phyloP scores from a whole-genome alignment of 2,113 vertebrate species.

The Dissostichus mawsoni region DNA sequence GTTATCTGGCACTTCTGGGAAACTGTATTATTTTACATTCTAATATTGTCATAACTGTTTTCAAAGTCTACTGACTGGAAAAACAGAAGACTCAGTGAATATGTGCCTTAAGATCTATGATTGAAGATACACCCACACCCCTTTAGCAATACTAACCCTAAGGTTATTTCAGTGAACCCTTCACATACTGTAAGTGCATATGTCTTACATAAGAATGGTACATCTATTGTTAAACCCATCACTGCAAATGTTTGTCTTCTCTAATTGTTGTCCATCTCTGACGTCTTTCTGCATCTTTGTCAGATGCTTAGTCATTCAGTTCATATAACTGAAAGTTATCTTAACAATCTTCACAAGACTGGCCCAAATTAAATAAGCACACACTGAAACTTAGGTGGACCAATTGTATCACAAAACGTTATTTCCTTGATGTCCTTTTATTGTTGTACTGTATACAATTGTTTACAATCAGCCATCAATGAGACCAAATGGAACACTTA shows the following conservation, averaged over 20 bases:
- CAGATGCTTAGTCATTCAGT: not conserved
- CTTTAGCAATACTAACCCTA: not conserved
- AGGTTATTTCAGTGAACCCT: conserved; percentile 8
- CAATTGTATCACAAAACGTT: not conserved
- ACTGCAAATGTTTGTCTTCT: not conserved
- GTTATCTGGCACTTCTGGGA: conserved; percentile 64
- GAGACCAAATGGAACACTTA: conserved; percentile 12
- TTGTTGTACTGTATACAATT: conserved; percentile 1
- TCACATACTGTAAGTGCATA: not conserved
- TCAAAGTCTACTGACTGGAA: conserved; percentile 6
- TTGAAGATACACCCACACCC: conserved; percentile 20
- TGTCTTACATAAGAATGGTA: not conserved
- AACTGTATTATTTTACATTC: conserved; percentile 71
- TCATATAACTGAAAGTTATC: not conserved
- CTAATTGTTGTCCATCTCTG: not conserved
- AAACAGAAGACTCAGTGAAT: conserved; percentile 18
- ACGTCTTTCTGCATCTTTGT: not conserved
- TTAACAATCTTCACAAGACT: not conserved
- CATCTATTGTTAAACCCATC: not conserved
- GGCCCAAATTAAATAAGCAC: conserved; percentile 4
- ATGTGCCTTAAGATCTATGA: conserved; percentile 26
- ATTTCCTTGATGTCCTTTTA: too few relatives aligned
- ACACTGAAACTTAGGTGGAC: not conserved
- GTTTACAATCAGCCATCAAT: conserved; percentile 2
- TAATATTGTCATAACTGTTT: conserved; percentile 62